Evolutionary conservation across 2,113 vertebrate genomes (phyloP), one percentile per base, ranked within the genome.

Genomic region (Monarcha castaneiventris): DNA sequence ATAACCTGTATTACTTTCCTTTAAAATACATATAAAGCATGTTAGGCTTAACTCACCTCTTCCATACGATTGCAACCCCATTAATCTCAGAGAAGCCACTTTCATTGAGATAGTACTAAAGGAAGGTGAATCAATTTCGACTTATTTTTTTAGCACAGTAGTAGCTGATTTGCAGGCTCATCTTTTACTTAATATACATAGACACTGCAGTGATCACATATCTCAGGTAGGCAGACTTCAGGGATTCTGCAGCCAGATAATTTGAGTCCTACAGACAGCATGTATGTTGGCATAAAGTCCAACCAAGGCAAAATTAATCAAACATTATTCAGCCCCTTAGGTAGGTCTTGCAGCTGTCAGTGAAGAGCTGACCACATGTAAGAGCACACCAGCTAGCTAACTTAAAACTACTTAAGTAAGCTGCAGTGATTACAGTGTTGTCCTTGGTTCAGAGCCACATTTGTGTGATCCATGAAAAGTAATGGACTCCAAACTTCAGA

Each of bases 31-130:
- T 4, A 21, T 22, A 86, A 86, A 94, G 59, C 8, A 55, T 19
- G 39, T 66, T 39, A 84, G 55, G 55, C 76, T 94, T 77, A 94
- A 86, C 94, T 97, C 92, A 96, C 89, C 91, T 94, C 76, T 86
- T 94, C 82, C 43, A 69, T 48, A 48, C 51, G 63, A 88, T 27
- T 86, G 83, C 37, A 88, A 96, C 63, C 92, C 48, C 52, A 88
- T 67, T 92, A 94, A 92, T 68, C 59, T 89, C 72, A 94, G 68
- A 86, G 76, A 86, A 86, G 59, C 4, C 51, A 74, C 83, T 86
- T 92, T 86, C 63, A 90, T 0, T 92, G 75, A 88, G 32, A 63
- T 71, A 77, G 33, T 86, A 89, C 39, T 80, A 84, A 93, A 90
- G 43, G 62, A 84, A 77, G 63, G 48, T 71, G 55, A 90, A 89